Conservation (phyloP, 2,797 vertebrate species). For the Coracias cyanogaster region DNA sequence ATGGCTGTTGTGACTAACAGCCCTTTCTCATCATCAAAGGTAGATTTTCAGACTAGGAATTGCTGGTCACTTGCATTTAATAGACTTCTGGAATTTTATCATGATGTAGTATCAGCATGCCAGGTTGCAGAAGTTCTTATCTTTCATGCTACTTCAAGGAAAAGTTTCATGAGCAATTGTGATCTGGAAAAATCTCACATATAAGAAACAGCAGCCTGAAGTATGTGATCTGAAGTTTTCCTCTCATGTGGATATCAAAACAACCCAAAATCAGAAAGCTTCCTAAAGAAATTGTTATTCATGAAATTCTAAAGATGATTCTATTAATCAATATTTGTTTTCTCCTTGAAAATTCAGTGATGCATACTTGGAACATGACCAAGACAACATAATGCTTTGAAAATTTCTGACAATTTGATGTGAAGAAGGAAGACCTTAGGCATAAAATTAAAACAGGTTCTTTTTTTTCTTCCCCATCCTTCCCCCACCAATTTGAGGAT, state of each 20-base stretch:
- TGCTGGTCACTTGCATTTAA: conserved; percentile 48
- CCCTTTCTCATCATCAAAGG: conserved; percentile 75
- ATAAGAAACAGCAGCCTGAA: background rate
- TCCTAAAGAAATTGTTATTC: background rate
- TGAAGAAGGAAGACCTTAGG: background rate
- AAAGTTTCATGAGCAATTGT: background rate
- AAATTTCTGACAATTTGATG: background rate
- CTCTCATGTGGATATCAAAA: background rate
- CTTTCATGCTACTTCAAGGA: conserved; percentile 41
- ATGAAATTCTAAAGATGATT: background rate
- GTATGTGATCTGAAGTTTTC: background rate
- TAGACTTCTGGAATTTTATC: conserved; percentile 37
- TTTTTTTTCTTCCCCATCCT: background rate
- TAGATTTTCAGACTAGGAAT: conserved; percentile 78
- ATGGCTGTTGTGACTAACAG: conserved; percentile 78
- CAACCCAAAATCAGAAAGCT: background rate
- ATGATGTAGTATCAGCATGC: conserved; percentile 23
- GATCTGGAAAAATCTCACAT: background rate
- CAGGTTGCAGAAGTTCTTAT: conserved; percentile 41
- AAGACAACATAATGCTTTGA: background rate
- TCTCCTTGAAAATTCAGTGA: conserved; percentile 15
- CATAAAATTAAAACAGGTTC: background rate
- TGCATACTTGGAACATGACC: background rate
- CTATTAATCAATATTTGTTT: background rate
- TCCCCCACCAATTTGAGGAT: background rate